Conservation (phyloP, 2,113 vertebrate genomes). For the Neodontobutis hainanensis region DNA sequence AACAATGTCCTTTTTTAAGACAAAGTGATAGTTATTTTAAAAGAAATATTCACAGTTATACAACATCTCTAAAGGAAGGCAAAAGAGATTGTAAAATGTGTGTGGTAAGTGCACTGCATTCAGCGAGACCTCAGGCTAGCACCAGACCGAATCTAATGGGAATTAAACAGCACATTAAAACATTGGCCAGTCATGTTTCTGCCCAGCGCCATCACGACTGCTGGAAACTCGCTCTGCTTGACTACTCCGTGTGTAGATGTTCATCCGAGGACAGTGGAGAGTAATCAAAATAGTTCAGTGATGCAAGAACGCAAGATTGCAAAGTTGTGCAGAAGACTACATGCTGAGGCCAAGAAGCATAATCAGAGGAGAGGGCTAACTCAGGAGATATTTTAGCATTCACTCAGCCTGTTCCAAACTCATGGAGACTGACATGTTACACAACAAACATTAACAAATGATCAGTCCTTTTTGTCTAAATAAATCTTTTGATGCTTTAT, state of each 20-base stretch:
- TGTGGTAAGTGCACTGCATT: slow-evolving; percentile 38
- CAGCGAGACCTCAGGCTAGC: slow-evolving; percentile 36
- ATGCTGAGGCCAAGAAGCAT: background rate
- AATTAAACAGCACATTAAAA: slow-evolving; percentile 61
- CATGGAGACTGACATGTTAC: background rate
- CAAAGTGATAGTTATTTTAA: no score
- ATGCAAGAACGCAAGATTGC: background rate
- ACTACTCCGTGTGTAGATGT: slow-evolving; percentile 3
- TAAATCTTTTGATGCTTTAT: no score
- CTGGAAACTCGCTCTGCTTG: slow-evolving; percentile 40
- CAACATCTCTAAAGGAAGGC: background rate
- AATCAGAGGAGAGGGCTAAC: background rate
- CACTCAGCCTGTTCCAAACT: background rate
- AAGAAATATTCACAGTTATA: no score
- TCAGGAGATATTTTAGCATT: background rate
- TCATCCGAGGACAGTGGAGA: background rate
- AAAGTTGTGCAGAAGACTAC: background rate
- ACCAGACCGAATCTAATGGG: slow-evolving; percentile 60
- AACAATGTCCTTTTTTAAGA: no score
- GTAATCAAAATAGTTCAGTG: background rate
- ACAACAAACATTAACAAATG: background rate
- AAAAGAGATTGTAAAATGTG: slow-evolving; percentile 1
- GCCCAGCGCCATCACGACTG: slow-evolving; percentile 31
- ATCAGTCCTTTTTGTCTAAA: background rate
- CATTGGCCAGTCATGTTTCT: slow-evolving; percentile 40